A percentile compares a stretch with the other conserved stretches of the same genome.
Evolutionary conservation across 2,888 invertebrate genomes (phyloP).

Genomic region (Pollenia griseotomentosa): DNA sequence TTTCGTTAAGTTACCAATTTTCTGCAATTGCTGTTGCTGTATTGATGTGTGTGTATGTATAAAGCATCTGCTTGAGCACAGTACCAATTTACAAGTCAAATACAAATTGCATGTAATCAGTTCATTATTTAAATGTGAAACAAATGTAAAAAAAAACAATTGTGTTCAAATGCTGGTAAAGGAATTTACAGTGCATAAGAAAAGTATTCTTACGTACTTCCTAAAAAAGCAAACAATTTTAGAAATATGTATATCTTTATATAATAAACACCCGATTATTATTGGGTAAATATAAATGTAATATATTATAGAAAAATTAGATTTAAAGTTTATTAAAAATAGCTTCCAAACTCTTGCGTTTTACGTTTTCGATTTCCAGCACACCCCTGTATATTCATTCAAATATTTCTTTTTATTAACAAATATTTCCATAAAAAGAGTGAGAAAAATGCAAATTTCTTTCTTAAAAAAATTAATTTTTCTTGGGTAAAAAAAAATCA

Average conservation of each 20-base stretch:
- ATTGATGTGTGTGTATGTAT: not conserved
- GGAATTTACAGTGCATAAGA: conserved; percentile 1
- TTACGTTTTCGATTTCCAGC: too few species aligned
- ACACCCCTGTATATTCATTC: too few species aligned
- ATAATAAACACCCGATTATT: too few species aligned
- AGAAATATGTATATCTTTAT: not conserved
- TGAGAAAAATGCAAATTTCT: conserved; percentile 28
- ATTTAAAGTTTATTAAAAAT: too few species aligned
- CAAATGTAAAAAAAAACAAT: not conserved
- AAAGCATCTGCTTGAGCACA: conserved; percentile 28
- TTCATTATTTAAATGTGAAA: conserved; percentile 2
- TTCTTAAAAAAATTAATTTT: not conserved
- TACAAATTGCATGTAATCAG: conserved; percentile 34
- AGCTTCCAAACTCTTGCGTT: too few species aligned
- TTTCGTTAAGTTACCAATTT: not conserved
- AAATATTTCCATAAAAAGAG: not conserved
- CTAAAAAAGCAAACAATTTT: not conserved
- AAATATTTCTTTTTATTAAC: not conserved
- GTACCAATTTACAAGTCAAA: conserved; percentile 37
- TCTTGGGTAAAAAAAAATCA: conserved; percentile 11
- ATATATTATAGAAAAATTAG: too few species aligned
- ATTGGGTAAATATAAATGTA: too few species aligned
- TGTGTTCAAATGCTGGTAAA: not conserved
- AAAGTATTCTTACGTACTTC: not conserved
- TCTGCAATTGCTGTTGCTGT: not conserved